A percentile compares a stretch with the other conserved stretches of the same genome.
Evolutionary conservation across 2,797 vertebrate species (phyloP).

Genomic region (Lophius americanus): DNA sequence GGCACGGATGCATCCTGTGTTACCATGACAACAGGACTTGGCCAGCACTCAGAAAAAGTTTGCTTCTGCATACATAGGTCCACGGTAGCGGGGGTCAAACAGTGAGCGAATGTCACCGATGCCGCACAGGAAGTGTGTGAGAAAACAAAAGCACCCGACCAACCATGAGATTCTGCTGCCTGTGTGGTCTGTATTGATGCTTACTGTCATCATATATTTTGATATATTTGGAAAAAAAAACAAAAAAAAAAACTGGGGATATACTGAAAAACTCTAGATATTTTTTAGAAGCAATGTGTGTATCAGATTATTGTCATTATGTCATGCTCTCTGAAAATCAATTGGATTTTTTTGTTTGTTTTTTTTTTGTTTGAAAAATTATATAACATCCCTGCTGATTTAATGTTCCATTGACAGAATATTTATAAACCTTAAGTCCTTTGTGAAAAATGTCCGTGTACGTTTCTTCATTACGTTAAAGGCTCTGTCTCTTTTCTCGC

Average conservation of each 20-base stretch:
- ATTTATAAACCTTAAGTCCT: constrained; percentile 84
- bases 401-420: constrained; percentile 82
- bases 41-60: constrained; percentile 25
- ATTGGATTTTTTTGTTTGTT: constrained; percentile 39
- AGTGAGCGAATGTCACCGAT: constrained; percentile 37
- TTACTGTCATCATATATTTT: constrained; percentile 79
- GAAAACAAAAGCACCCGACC: constrained; percentile 45
- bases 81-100: constrained; percentile 34
- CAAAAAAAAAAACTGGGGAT: constrained; percentile 32
- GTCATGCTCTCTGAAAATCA: constrained; percentile 74
- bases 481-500: too few relatives aligned
- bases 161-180: constrained; percentile 69
- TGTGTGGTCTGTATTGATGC: constrained; percentile 72
- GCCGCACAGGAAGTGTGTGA: constrained; percentile 48
- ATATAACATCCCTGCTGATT: constrained; percentile 81
- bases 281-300: constrained; percentile 79
- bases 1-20: constrained; percentile 39
- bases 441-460: constrained; percentile 70
- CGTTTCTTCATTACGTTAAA: constrained; percentile 42
- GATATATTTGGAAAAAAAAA: constrained; percentile 65
- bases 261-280: constrained; percentile 67
- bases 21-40: constrained; percentile 34
- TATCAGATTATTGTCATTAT: constrained; percentile 77
- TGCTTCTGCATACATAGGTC: constrained; percentile 6
- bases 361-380: constrained; percentile 59